phyloP scores from a whole-genome alignment of 1,140 invertebrate species.

The Phymastichus coffea region DNA sequence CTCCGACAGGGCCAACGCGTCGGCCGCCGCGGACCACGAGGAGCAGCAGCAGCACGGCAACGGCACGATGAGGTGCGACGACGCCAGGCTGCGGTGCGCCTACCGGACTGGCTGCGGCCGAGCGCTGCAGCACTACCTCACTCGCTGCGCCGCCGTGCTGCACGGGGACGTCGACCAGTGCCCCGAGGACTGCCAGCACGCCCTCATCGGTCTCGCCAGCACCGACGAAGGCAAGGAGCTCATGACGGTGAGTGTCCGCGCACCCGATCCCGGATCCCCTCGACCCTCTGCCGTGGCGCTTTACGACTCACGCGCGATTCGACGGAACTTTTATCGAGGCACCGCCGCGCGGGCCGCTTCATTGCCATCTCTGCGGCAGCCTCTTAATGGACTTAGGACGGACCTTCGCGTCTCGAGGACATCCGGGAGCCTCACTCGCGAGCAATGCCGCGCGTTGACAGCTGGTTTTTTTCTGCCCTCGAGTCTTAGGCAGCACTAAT shows the following conservation, averaged over 20 bases:
- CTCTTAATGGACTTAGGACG: too few relatives aligned
- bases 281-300: too few relatives aligned
- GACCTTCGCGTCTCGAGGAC: too few relatives aligned
- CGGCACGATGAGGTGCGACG: constrained; percentile 61
- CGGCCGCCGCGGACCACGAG: not conserved
- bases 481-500: too few relatives aligned
- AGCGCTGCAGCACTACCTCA: constrained; percentile 73
- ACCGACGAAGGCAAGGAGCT: constrained; percentile 76
- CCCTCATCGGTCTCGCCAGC: constrained; percentile 74
- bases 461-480: too few relatives aligned
- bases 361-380: too few relatives aligned
- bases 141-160: constrained; percentile 69
- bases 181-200: constrained; percentile 70
- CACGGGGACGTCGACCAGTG: constrained; percentile 60
- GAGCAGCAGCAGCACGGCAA: not conserved
- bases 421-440: too few relatives aligned
- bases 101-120: constrained; percentile 72
- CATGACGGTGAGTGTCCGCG: constrained; percentile 68
- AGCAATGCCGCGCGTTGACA: too few relatives aligned
- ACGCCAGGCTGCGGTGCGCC: constrained; percentile 69
- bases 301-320: too few relatives aligned
- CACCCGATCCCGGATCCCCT: too few relatives aligned
- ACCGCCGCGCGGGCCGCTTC: too few relatives aligned
- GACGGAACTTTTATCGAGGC: too few relatives aligned
- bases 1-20: not conserved